These are phyloP conservation scores for Latrodectus hesperus DNA, from an alignment of 2,888 invertebrate genomes.

Conservation along the genomic window DNA sequence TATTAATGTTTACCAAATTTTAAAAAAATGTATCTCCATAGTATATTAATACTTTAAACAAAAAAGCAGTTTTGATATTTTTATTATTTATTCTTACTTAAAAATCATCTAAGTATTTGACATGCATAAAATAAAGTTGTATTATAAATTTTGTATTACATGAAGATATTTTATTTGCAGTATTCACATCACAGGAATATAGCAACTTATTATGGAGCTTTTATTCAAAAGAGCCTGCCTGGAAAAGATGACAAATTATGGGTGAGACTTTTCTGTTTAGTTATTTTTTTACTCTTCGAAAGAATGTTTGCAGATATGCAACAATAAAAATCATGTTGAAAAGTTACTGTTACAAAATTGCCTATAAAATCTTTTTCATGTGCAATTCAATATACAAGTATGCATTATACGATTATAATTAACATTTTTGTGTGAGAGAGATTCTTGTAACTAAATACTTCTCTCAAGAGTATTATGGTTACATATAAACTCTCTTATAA, in stretches of 20 bases:
- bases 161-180: constrained; percentile 72
- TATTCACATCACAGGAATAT: constrained; percentile 99
- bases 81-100: constrained; percentile 14
- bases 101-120: constrained; percentile 14
- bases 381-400: too few species aligned
- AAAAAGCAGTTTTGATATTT: not conserved
- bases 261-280: constrained; percentile 76
- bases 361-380: too few species aligned
- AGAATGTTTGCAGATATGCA: too few species aligned
- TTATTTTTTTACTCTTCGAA: too few species aligned
- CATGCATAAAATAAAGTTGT: not conserved
- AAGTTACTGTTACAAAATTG: too few species aligned
- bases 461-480: too few species aligned
- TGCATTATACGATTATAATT: too few species aligned
- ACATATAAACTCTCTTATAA: too few species aligned
- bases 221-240: constrained; percentile 98
- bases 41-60: not conserved
- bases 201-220: constrained; percentile 99
- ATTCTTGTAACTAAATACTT: too few species aligned
- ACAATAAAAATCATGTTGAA: too few species aligned
- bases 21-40: not conserved
- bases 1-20: too few species aligned
- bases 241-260: constrained; percentile 99
- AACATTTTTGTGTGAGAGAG: too few species aligned
- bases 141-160: constrained; percentile 73